phyloP scores from a whole-genome alignment of 2,888 invertebrate species.

The Cephus nigrinus region DNA sequence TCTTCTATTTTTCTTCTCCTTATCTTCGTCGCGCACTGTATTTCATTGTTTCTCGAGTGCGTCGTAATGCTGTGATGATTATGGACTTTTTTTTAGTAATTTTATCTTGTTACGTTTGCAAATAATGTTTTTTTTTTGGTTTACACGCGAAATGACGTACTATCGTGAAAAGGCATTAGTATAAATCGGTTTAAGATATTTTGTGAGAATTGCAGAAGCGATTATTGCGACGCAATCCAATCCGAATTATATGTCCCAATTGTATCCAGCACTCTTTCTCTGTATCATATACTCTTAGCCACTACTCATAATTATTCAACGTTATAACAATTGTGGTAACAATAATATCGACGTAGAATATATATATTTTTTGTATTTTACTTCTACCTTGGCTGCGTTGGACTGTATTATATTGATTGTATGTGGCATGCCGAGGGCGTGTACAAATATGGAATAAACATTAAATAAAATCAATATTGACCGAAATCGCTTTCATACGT shows the following conservation, averaged over 20 bases:
- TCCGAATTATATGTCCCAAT: slow-evolving; percentile 46
- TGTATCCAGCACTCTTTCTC: slow-evolving; percentile 47
- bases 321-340: slow-evolving; percentile 52
- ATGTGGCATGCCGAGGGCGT: slow-evolving; percentile 59
- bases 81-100: no score
- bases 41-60: no score
- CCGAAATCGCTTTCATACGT: neutral
- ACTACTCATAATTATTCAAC: slow-evolving; percentile 44
- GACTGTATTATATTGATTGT: slow-evolving; percentile 59
- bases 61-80: no score
- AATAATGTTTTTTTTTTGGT: no score
- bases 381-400: slow-evolving; percentile 59
- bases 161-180: no score
- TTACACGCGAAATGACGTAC: no score
- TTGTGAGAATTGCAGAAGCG: no score
- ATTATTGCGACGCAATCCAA: slow-evolving; percentile 19
- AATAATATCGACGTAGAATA: slow-evolving; percentile 53
- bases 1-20: no score
- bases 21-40: no score
- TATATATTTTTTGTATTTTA: slow-evolving; percentile 60
- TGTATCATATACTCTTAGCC: slow-evolving; percentile 50
- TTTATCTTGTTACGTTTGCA: no score
- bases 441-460: slow-evolving; percentile 59
- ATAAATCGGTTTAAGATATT: no score
- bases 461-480: slow-evolving; percentile 38